phyloP scores from a whole-genome alignment of 2,888 invertebrate species.

The Dasypogon diadema region DNA sequence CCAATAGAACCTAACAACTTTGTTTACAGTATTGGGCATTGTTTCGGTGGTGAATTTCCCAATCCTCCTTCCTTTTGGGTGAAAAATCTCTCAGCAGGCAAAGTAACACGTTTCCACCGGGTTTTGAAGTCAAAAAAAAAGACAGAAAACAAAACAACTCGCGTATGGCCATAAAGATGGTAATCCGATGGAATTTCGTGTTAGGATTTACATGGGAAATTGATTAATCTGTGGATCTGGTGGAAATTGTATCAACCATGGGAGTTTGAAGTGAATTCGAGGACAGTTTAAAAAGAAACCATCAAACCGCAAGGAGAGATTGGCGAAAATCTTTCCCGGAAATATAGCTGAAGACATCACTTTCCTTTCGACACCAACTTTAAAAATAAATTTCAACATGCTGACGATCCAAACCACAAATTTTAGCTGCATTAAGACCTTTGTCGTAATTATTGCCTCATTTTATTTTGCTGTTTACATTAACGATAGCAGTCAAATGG shows the following conservation, averaged over 20 bases:
- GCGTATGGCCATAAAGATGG: neutral
- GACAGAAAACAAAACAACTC: neutral
- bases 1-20: slow-evolving; percentile 36
- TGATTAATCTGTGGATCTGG: neutral
- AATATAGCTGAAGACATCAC: neutral
- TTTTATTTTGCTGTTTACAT: neutral
- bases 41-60: slow-evolving; percentile 54
- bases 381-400: neutral
- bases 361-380: neutral
- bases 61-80: slow-evolving; percentile 55
- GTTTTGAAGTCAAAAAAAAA: too few species aligned
- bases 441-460: neutral
- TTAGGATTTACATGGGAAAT: neutral
- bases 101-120: neutral
- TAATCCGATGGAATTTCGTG: neutral
- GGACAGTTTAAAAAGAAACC: too few species aligned
- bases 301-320: neutral
- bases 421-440: neutral
- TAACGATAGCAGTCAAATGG: neutral
- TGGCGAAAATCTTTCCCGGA: neutral
- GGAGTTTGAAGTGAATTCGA: too few species aligned
- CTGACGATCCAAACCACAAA: neutral
- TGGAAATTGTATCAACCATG: neutral
- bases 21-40: slow-evolving; percentile 52
- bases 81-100: slow-evolving; percentile 52